phyloP scores from a whole-genome alignment of 2,888 invertebrate genomes.

The Drosophila pseudotalamancana region DNA sequence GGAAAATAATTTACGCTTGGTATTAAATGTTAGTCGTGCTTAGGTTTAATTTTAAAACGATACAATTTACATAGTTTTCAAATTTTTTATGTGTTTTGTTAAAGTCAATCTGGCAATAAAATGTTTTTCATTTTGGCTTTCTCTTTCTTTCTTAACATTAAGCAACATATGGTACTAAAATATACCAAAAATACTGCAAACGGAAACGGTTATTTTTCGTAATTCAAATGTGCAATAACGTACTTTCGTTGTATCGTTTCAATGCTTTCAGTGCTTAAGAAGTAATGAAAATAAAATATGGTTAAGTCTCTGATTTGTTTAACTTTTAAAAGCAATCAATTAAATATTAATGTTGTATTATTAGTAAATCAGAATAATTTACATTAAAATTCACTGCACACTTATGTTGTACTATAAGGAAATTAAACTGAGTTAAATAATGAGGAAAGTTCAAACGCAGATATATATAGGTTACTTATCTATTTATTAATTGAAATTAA shows the following conservation, averaged over 20 bases:
- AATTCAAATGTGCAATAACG: neutral
- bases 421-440: no score
- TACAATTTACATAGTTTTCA: neutral
- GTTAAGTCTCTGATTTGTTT: no score
- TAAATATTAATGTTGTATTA: no score
- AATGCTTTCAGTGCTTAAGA: no score
- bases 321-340: no score
- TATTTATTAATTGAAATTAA: neutral
- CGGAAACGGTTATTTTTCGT: neutral
- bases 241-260: neutral
- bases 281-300: no score
- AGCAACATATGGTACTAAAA: neutral
- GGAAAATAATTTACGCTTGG: neutral
- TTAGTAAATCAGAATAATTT: no score
- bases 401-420: no score
- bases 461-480: neutral
- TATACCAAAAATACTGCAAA: slow-evolving; percentile 3
- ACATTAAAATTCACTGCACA: no score
- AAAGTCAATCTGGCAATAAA: neutral
- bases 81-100: neutral
- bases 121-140: neutral
- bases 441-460: neutral
- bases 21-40: neutral
- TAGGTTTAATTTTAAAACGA: neutral
- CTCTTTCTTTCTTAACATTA: no score